A percentile compares a stretch with the other conserved stretches of the same genome.
These are phyloP conservation scores for Ochotona curzoniae DNA, from an alignment of 2,113 vertebrate genomes.

Conservation along the genomic window DNA sequence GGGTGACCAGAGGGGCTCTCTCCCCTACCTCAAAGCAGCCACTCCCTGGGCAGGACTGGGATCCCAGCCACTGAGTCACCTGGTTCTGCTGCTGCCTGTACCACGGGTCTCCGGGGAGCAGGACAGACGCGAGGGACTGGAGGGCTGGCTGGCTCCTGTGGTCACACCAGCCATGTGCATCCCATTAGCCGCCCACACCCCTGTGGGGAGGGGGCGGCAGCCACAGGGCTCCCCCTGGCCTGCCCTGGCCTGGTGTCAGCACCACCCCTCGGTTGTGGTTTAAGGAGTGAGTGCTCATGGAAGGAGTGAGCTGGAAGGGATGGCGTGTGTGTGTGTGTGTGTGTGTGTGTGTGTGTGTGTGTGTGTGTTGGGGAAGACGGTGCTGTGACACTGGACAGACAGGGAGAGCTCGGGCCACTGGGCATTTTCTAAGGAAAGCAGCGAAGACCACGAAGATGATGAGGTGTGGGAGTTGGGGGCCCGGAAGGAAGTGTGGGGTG, in stretches of 20 bases:
- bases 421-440: not conserved
- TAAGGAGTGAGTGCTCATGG: not conserved
- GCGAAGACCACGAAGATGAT: not conserved
- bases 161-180: slow-evolving; percentile 82
- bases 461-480: not conserved
- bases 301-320: not conserved
- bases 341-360: fast-evolving
- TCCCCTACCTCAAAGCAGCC: not conserved
- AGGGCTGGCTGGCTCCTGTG: not conserved
- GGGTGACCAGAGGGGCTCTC: not conserved
- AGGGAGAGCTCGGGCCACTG: too few species aligned
- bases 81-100: not conserved
- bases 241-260: slow-evolving; percentile 82
- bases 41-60: not conserved
- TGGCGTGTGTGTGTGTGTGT: too few species aligned
- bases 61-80: not conserved
- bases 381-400: not conserved
- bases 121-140: not conserved
- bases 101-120: not conserved
- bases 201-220: slow-evolving; percentile 56
- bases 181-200: slow-evolving; percentile 80
- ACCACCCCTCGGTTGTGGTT: not conserved
- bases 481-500: not conserved
- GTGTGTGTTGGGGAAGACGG: not conserved
- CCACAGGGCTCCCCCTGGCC: slow-evolving; percentile 78